A percentile compares a stretch with the other conserved stretches of the same genome.
These are phyloP conservation scores for Emydocephalus ijimae DNA, from an alignment of 2,113 vertebrate genomes.

Conservation along the genomic window DNA sequence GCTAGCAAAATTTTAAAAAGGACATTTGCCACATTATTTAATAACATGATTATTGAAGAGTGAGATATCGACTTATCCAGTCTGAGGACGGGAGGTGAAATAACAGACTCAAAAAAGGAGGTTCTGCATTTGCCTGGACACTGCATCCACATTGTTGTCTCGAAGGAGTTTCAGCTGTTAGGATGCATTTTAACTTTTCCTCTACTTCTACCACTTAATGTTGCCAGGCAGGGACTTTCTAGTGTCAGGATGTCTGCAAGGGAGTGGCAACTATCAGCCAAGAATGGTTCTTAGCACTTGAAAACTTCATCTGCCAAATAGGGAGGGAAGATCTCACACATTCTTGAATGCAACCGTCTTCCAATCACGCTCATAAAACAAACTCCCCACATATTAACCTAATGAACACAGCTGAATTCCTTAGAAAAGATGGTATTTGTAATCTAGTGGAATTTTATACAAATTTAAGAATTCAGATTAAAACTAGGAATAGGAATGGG, in stretches of 20 bases:
- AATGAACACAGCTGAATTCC: conserved; percentile 65
- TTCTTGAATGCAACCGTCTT: conserved; percentile 69
- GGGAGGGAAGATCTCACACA: conserved; percentile 77
- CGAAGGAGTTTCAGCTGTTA: background rate
- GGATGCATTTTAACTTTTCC: conserved; percentile 71
- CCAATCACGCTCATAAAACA: conserved; percentile 75
- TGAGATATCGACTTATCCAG: background rate
- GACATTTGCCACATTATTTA: background rate
- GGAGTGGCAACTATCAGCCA: conserved; percentile 71
- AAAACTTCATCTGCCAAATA: conserved; percentile 70
- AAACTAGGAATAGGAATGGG: background rate
- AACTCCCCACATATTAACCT: conserved; percentile 70
- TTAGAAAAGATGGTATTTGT: conserved; percentile 62
- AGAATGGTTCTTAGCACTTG: conserved; percentile 69
- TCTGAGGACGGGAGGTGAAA: background rate
- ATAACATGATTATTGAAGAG: background rate
- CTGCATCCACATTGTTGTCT: background rate
- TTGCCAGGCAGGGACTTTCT: conserved; percentile 76
- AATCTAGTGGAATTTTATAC: conserved; percentile 62
- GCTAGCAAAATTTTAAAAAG: background rate
- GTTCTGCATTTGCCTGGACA: background rate
- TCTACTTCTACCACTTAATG: conserved; percentile 74
- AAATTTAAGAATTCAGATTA: background rate
- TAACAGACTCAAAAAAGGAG: background rate
- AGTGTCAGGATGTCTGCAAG: conserved; percentile 72